Percentiles rank a stretch among this genome's conserved stretches.
phyloP scores from a whole-genome alignment of 2,888 invertebrate genomes.

The Tetragonula carbonaria region DNA sequence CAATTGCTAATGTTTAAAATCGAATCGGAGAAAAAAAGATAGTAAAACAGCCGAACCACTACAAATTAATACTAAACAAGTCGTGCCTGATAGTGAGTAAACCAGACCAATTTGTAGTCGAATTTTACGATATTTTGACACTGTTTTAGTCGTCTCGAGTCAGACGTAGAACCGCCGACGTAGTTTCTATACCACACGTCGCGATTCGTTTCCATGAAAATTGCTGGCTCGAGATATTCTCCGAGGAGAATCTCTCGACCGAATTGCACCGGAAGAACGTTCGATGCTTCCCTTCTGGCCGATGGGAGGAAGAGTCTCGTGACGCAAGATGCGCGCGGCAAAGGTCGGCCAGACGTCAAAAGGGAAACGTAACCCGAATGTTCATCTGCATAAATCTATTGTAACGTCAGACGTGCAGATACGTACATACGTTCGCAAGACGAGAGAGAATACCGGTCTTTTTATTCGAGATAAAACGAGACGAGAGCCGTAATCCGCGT shows the following conservation, averaged over 20 bases:
- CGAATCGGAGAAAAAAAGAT: too few relatives aligned
- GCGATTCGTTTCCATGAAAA: neutral
- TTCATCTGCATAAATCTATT: conserved; percentile 50
- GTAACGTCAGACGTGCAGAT: conserved; percentile 5
- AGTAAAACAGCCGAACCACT: too few relatives aligned
- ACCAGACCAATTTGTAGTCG: too few relatives aligned
- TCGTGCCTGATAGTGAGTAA: too few relatives aligned
- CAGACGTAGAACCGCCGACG: neutral
- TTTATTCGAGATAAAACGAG: too few relatives aligned
- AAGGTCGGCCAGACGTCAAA: conserved; percentile 29
- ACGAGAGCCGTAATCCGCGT: neutral
- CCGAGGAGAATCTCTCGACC: neutral
- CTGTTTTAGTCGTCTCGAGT: neutral
- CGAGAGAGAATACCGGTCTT: neutral
- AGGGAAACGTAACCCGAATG: conserved; percentile 41
- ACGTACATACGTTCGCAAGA: neutral
- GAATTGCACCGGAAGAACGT: neutral
- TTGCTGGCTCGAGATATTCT: neutral
- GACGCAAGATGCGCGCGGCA: neutral
- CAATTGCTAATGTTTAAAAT: too few relatives aligned
- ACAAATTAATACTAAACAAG: too few relatives aligned
- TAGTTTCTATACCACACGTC: neutral
- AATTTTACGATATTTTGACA: neutral
- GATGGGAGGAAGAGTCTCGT: neutral
- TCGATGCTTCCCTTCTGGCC: neutral